Evolutionary conservation across 2,113 vertebrate genomes (phyloP).

Genomic region (Marmota flaviventris): DNA sequence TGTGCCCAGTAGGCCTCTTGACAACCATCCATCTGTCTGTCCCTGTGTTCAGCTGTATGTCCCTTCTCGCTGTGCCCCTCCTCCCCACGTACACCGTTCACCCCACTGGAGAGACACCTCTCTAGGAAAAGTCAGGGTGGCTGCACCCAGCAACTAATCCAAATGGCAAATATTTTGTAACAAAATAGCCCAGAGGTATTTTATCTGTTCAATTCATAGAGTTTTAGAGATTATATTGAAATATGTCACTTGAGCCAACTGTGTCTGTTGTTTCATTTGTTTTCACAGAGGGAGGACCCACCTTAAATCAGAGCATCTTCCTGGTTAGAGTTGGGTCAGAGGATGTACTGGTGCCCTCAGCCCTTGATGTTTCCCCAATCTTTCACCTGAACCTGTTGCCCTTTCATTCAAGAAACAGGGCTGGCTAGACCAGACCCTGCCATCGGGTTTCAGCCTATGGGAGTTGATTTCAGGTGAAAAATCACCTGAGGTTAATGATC

Average conservation of each 20-base stretch:
- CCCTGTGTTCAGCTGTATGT: constrained; percentile 83
- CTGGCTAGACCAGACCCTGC: background rate
- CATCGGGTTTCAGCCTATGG: background rate
- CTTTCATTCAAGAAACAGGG: background rate
- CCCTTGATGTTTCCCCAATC: rapidly evolving
- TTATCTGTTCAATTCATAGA: constrained; percentile 92
- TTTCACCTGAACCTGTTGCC: background rate
- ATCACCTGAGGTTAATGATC: background rate
- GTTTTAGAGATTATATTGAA: constrained; percentile 93
- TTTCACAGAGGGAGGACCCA: background rate
- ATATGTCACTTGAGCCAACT: constrained; percentile 85
- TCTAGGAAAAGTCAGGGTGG: constrained; percentile 84
- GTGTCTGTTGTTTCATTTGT: background rate
- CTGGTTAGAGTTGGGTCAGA: rapidly evolving
- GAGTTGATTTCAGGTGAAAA: background rate
- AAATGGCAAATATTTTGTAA: constrained; percentile 92
- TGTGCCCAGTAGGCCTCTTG: constrained; percentile 9
- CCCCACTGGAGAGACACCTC: constrained; percentile 72
- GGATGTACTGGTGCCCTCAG: too few species aligned
- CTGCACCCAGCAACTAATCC: constrained; percentile 86
- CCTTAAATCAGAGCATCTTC: background rate
- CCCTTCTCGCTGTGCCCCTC: constrained; percentile 43
- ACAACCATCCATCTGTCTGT: constrained; percentile 66
- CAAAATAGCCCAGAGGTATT: constrained; percentile 91
- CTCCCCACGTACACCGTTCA: background rate